Conservation (phyloP, 2,888 invertebrate species). For the Byasa hedistus region DNA sequence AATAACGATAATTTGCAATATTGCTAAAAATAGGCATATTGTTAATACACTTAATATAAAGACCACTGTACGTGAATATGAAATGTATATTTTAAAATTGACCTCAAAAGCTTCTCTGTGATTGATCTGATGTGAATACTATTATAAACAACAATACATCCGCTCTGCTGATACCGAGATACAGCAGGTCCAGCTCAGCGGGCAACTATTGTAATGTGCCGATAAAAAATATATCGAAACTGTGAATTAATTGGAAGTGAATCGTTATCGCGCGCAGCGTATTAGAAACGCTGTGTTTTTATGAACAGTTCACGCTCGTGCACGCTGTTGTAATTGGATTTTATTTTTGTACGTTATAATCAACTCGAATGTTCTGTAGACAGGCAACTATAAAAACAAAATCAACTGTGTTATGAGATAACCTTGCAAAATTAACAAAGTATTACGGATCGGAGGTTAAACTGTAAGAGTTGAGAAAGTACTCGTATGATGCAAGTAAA, state of each 20-base stretch:
- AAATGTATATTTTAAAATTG: not conserved
- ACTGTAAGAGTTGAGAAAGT: slow-evolving; percentile 20
- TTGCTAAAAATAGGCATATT: too few species aligned
- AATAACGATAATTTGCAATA: too few species aligned
- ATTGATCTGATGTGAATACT: slow-evolving; percentile 1
- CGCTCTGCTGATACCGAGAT: not conserved
- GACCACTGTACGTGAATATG: not conserved
- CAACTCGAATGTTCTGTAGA: slow-evolving; percentile 1
- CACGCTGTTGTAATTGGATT: slow-evolving; percentile 13
- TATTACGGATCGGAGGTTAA: slow-evolving; percentile 20
- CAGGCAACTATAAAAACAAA: not conserved
- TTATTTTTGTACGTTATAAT: slow-evolving; percentile 5
- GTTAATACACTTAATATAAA: too few species aligned
- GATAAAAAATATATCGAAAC: slow-evolving; percentile 16
- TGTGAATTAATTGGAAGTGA: slow-evolving; percentile 23
- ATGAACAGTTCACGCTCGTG: slow-evolving; percentile 13
- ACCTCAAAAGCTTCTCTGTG: not conserved
- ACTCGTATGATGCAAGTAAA: not conserved
- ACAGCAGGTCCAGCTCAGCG: slow-evolving; percentile 5
- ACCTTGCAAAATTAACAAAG: not conserved
- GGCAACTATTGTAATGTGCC: slow-evolving; percentile 8
- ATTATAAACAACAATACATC: slow-evolving; percentile 5
- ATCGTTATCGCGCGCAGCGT: slow-evolving; percentile 20
- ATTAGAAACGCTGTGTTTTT: slow-evolving; percentile 21
- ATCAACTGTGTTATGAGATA: not conserved